Percentiles rank a stretch among this genome's conserved stretches.
Evolutionary conservation across 2,113 vertebrate genomes (phyloP).

Genomic region (Philantomba maxwellii): DNA sequence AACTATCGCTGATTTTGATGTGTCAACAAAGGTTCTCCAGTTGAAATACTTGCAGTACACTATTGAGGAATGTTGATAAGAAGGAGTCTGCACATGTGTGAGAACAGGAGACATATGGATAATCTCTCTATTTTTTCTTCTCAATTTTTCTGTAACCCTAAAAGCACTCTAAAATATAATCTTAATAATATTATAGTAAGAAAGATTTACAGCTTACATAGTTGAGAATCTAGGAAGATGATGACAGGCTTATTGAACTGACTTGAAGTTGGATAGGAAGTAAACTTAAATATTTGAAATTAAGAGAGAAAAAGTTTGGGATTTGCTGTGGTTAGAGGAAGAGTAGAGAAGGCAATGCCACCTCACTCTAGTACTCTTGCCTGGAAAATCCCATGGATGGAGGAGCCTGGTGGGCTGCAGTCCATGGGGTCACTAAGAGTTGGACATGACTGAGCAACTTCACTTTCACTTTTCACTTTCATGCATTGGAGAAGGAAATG

Average conservation of each 20-base stretch:
- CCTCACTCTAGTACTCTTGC: too few species aligned
- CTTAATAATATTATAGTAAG: neutral
- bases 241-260: neutral
- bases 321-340: neutral
- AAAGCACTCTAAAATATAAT: neutral
- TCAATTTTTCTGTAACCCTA: neutral
- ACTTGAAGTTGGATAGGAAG: neutral
- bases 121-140: neutral
- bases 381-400: too few species aligned
- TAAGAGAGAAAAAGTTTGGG: neutral
- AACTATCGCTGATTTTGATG: neutral
- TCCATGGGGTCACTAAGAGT: too few species aligned
- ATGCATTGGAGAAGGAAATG: too few species aligned
- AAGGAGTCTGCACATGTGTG: neutral
- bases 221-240: neutral
- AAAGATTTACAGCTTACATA: neutral
- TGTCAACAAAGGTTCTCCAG: neutral
- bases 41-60: neutral
- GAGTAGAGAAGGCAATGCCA: too few species aligned
- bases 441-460: too few species aligned
- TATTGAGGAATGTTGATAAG: neutral
- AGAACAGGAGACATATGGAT: neutral
- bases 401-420: too few species aligned
- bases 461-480: too few species aligned
- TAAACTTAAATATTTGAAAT: neutral